Percentiles rank a stretch among this genome's conserved stretches.
phyloP scores from a whole-genome alignment of 2,113 vertebrate species.

The Neogobius melanostomus region DNA sequence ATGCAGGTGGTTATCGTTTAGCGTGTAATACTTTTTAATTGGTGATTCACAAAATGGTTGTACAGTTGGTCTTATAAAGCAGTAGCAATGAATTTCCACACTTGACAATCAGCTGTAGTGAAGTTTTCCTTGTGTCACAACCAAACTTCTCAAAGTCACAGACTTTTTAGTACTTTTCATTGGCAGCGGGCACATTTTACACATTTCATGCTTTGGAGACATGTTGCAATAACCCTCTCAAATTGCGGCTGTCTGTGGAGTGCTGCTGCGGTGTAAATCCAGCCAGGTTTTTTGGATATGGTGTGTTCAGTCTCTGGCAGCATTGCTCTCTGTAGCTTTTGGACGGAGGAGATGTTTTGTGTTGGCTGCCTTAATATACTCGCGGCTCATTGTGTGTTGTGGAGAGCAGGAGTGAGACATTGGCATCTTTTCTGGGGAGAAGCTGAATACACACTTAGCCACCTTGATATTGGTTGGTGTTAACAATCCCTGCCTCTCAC shows the following conservation, averaged over 20 bases:
- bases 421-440: slow-evolving; percentile 17
- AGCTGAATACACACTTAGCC: slow-evolving; percentile 33
- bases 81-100: not conserved
- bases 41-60: not conserved
- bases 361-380: slow-evolving; percentile 34
- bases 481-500: slow-evolving; percentile 66
- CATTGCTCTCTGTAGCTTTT: slow-evolving; percentile 27
- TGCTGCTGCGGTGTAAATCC: slow-evolving; percentile 27
- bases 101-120: not conserved
- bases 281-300: slow-evolving; percentile 30
- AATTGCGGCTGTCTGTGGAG: slow-evolving; percentile 37
- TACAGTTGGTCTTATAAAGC: not conserved
- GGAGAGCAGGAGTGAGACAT: slow-evolving; percentile 15
- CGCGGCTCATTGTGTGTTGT: slow-evolving; percentile 20
- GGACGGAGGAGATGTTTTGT: slow-evolving; percentile 34
- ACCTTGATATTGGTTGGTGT: slow-evolving; percentile 50
- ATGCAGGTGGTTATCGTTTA: no score
- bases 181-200: slow-evolving; percentile 24
- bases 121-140: slow-evolving; percentile 24
- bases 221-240: slow-evolving; percentile 42
- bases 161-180: slow-evolving; percentile 27
- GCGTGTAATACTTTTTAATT: no score
- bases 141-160: slow-evolving; percentile 30
- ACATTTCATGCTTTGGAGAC: slow-evolving; percentile 37
- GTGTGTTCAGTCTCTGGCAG: slow-evolving; percentile 46